Conservation (phyloP, 2,113 vertebrate species). For the Urocolius indicus region DNA sequence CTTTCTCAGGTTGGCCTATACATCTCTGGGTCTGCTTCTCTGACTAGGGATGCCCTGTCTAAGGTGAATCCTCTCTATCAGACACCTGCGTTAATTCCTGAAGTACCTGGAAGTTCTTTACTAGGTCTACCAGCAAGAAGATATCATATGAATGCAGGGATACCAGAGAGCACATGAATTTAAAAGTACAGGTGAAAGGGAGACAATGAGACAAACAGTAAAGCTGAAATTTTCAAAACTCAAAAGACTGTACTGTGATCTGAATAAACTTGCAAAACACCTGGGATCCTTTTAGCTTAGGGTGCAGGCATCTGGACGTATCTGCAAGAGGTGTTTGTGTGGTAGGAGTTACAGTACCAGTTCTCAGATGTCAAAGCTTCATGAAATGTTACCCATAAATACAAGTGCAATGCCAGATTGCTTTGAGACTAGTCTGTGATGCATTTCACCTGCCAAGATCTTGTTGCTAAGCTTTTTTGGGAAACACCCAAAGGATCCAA, state of each 20-base stretch:
- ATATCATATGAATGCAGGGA: background rate
- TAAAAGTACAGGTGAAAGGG: background rate
- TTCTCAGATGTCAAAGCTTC: background rate
- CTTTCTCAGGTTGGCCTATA: background rate
- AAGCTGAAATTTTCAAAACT: background rate
- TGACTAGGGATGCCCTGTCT: background rate
- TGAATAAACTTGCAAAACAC: background rate
- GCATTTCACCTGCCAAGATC: background rate
- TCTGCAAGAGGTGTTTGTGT: background rate
- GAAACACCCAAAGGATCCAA: background rate
- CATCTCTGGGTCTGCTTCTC: background rate
- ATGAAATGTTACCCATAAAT: background rate
- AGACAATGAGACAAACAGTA: background rate
- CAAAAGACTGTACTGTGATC: background rate
- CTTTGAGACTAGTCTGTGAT: background rate
- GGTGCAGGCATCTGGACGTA: background rate
- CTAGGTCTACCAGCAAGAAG: background rate
- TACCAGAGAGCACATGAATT: background rate
- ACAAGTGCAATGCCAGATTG: background rate
- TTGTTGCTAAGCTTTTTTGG: background rate
- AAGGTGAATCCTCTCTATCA: background rate
- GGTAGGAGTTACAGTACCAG: background rate
- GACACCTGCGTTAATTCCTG: background rate
- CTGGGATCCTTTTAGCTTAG: background rate
- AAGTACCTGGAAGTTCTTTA: background rate